Evolutionary conservation across 2,113 vertebrate species (phyloP), one percentile per base, ranked within the genome.

Genomic region (Zonotrichia leucophrys): DNA sequence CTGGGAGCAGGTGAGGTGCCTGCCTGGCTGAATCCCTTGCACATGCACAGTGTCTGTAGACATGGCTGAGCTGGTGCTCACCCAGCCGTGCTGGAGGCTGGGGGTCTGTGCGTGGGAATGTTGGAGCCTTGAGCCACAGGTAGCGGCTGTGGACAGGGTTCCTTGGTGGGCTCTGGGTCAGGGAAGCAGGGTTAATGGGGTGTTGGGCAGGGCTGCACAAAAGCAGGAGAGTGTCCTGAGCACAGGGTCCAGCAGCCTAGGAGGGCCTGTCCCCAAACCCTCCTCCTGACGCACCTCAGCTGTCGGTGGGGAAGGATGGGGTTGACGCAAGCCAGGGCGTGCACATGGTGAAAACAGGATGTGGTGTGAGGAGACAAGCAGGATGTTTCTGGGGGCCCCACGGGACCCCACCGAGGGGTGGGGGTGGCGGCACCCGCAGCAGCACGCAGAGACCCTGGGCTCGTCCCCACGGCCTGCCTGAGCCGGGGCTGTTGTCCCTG

Each of bases 341-440:
- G 6, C 63, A 8, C 22, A 0, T 3, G 1, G 63, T 78, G 90
- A 75, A 96, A 96, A 96, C 96, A 97, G 97, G 96, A 97, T 97
- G 96, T 92, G 96, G 96, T 94, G 12, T 0, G 14, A 49, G 8
- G 60, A 91, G 88, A 80, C 1, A 12, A 68, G 83, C 90, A 90
- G 93, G 90, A 95, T 92, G 89, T 39, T 72, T 62, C 39, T 42
- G 9, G 55, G 79, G 92, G 82, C 66, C 85, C 52, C 13, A 0
- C 0, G 3, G 82, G 42, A 41, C 77, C 83, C 85, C 63, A 42
- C 55, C 8, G 1, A 8, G 12, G 46, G 17, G 4, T 27, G 55
- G 2, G 2, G 31, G n/a, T 37, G 50, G 56, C 1, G 0, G 64
- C 35, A 37, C 27, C 28, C 2, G 0, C 23, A 24, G 17, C 63